Base-by-base conservation (phyloP, 1,140 invertebrate species). In the Dolichoris vasculosae region DNA sequence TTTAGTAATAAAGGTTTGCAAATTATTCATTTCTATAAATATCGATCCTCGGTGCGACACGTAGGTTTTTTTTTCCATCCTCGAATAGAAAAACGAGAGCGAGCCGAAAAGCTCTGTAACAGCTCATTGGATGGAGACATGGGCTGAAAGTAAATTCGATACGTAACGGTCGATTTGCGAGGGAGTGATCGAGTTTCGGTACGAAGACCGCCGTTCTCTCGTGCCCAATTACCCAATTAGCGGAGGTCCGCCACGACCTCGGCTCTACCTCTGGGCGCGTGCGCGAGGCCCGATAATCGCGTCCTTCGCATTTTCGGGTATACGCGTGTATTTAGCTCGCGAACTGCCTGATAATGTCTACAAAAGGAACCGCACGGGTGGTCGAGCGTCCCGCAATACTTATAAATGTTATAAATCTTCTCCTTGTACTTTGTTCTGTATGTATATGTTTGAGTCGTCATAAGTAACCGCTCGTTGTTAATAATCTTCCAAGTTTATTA, bases 161-260 rank as follows among this genome's bases (percentile, higher is more conserved):
- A n/a, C n/a, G n/a, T n/a, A n/a, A n/a, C 48, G 48, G 48, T 46
- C 6, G 6, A 13, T 13, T 46, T 13, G 43, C 6, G 43, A 46
- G 43, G 6, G 43, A 46, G 43, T 46, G 13, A 46, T 46, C 13
- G 43, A 6, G 6, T 46, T 13, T 46, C 43, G 43, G 43, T 46
- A 46, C 43, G 43, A 46, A 46, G 43, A 2, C 48, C 48, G 48
- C 7, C 15, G 15, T 17, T 17, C 15, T 51, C 48, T 51, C 48
- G 59, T 71, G 30, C 48, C 82, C 87, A 91, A 90, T 91, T 91
- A 91, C 90, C 89, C 89, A 90, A 91, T 90, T 91, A 91, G 85
- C 82, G 79, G 75, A 78, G 13, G n/a, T 7, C 84, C n/a, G n/a
- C n/a, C n/a, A n/a, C 11, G 48, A 51, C 48, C 6, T 17, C 48